Conservation (phyloP, 2,888 invertebrate species). For the Oscheius sp. region DNA sequence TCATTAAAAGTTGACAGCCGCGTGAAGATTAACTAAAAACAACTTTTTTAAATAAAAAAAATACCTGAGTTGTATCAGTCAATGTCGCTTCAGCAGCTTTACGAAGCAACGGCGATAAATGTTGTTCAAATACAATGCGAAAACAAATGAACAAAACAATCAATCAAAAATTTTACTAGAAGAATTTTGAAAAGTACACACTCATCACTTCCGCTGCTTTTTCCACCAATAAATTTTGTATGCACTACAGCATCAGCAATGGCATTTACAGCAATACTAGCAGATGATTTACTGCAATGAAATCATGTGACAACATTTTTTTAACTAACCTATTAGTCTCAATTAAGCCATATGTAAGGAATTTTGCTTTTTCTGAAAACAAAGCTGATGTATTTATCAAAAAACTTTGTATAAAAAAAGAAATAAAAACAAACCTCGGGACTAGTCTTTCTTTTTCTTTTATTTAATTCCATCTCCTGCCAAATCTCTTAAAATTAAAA, state of each 20-base stretch:
- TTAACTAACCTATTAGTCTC: slow-evolving; percentile 75
- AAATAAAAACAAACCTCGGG: too few relatives aligned
- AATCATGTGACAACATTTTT: neutral
- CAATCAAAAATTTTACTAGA: slow-evolving; percentile 80
- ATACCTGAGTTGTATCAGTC: slow-evolving; percentile 87
- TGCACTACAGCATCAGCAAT: slow-evolving; percentile 97
- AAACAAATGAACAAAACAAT: too few relatives aligned
- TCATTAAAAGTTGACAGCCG: slow-evolving; percentile 77
- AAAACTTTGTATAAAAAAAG: too few relatives aligned
- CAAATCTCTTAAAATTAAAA: too few relatives aligned
- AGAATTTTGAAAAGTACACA: slow-evolving; percentile 93
- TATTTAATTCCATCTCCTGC: too few relatives aligned
- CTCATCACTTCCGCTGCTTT: slow-evolving; percentile 85
- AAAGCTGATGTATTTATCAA: too few relatives aligned
- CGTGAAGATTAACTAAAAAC: slow-evolving; percentile 84
- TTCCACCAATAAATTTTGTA: slow-evolving; percentile 94
- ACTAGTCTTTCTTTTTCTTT: too few relatives aligned
- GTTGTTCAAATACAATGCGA: slow-evolving; percentile 83
- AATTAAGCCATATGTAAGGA: slow-evolving; percentile 90
- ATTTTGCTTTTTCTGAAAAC: too few relatives aligned
- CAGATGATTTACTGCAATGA: slow-evolving; percentile 59
- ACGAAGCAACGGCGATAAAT: slow-evolving; percentile 88
- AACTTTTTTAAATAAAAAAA: neutral
- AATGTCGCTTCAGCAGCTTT: slow-evolving; percentile 93
- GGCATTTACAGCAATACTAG: slow-evolving; percentile 83